Evolutionary conservation across 2,888 invertebrate species (phyloP), one percentile per base, ranked within the genome.

Genomic region (Ichneumoninae sp.): DNA sequence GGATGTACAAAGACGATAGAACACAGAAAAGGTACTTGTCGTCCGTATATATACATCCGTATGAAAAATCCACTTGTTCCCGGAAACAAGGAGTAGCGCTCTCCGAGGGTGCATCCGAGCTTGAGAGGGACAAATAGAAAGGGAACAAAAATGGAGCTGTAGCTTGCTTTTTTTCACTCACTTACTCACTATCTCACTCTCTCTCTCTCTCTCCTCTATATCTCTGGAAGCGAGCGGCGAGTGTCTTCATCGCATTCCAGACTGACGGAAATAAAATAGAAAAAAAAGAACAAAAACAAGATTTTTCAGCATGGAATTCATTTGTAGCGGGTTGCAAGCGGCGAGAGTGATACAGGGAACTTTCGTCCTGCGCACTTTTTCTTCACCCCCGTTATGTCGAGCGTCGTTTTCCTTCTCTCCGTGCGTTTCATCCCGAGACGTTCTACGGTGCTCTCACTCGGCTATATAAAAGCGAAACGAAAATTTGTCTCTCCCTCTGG

Each of bases 361-460:
- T 69, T 62, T 72, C 62, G 50, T 60, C 78, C 72, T 66, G 66
- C 62, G 62, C 30, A 72, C 68, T 66, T 70, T 47, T 54, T 60
- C 82, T 82, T 78, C 82, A 60, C 44, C 54, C 81, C 78, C 19
- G 66, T 40, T 76, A 70, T 44, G 57, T 57, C 54, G 50, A 50
- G 47, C 52, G 65, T 2, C 68, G 62, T 76, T 76, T 65, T 77
- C 72, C 62, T 36, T 62, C 50, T 69, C 68, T 52, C 50, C 44
- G 77, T 77, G 78, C 70, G 80, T 83, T 86, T 87, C 87, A 85
- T 87, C 85, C 83, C 72, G 76, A 82, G 80, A 75, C 71, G 57
- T 82, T 57, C 66, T 30, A 66, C 57, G 22, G 70, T 47, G 54
- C 57, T 87, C 82, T 71, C 80, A 66, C 74, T 71, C 71, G 75